Conservation (phyloP, 2,888 invertebrate species). For the Ditylenchus weischeri region DNA sequence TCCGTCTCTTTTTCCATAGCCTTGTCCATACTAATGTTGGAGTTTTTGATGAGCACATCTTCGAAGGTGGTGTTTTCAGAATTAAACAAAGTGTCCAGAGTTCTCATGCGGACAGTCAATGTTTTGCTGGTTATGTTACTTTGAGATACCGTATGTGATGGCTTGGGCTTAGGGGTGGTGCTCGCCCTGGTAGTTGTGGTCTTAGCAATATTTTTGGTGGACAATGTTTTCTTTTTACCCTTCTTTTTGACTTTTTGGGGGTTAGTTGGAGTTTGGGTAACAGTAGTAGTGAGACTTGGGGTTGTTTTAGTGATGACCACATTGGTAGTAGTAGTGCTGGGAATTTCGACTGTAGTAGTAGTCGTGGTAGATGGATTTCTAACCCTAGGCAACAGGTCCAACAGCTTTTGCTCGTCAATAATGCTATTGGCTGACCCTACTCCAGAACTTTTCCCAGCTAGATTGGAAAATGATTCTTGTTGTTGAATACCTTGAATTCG, state of each 20-base stretch:
- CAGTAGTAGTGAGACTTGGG: conserved; percentile 4
- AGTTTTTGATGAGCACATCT: not conserved
- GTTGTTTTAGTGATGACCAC: conserved; percentile 20
- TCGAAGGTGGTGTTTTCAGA: not conserved
- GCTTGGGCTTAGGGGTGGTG: too few species aligned
- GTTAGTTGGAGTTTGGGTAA: conserved; percentile 4
- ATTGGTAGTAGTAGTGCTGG: conserved; percentile 21
- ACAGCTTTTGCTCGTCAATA: conserved; percentile 23
- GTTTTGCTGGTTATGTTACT: conserved; percentile 11
- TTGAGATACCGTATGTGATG: not conserved
- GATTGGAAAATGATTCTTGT: too few species aligned
- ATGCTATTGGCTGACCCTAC: conserved; percentile 12
- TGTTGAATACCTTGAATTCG: too few species aligned
- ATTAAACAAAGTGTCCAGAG: not conserved
- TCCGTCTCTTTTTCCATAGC: conserved; percentile 21
- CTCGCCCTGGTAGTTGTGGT: not conserved
- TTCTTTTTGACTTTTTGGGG: conserved; percentile 9
- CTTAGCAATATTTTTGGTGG: conserved; percentile 7
- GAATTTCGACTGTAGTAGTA: conserved; percentile 15
- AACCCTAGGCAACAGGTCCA: conserved; percentile 24
- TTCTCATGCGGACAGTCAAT: not conserved
- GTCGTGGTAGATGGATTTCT: conserved; percentile 18
- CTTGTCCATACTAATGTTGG: not conserved
- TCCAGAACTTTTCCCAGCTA: not conserved
- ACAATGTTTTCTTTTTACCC: not conserved